Conservation (phyloP, 2,797 vertebrate genomes). For the Emys orbicularis region DNA sequence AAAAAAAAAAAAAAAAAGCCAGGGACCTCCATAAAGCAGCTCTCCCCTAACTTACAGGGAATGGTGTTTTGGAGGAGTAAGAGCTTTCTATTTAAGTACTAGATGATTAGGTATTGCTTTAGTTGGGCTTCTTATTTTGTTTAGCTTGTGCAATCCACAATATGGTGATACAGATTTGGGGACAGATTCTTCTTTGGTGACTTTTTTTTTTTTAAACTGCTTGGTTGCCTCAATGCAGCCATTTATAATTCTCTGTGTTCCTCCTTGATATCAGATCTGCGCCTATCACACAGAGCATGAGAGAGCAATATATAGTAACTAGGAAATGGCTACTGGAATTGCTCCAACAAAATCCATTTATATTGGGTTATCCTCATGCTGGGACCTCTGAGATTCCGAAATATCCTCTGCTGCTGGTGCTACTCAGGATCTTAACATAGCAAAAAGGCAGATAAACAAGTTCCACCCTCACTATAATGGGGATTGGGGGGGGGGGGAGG, state of each 20-base stretch:
- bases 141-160: too few species aligned
- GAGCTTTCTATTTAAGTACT: fast-evolving
- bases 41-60: fast-evolving
- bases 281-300: fast-evolving
- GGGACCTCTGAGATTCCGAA: neutral
- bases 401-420: neutral
- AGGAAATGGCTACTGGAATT: neutral
- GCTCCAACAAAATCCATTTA: neutral
- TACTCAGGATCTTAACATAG: fast-evolving
- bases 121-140: too few species aligned
- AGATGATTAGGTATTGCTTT: too few species aligned
- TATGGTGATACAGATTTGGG: too few species aligned
- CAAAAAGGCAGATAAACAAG: neutral
- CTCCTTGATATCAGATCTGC: neutral
- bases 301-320: fast-evolving
- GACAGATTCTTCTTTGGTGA: neutral
- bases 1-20: neutral
- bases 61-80: fast-evolving
- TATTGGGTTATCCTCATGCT: neutral
- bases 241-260: fast-evolving
- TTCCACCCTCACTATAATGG: neutral
- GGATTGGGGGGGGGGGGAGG: neutral
- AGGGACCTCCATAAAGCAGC: neutral
- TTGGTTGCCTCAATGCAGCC: fast-evolving
- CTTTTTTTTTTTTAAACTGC: neutral